Percentiles rank a stretch among this genome's conserved stretches.
Conservation (phyloP, 2,888 invertebrate genomes). For the Alloplasta piceator region DNA sequence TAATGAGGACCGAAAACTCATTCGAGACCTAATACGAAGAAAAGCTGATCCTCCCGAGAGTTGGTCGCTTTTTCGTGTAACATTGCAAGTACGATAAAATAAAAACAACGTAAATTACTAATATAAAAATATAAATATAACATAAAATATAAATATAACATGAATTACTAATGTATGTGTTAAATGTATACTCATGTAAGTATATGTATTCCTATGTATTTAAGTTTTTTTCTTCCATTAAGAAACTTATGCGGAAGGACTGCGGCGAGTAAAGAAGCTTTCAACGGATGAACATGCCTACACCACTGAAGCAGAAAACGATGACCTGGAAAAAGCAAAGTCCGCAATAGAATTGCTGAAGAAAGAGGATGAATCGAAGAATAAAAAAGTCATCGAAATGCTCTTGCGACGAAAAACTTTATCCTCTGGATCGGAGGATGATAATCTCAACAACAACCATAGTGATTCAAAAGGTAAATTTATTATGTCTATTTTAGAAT, state of each 20-base stretch:
- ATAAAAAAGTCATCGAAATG: neutral
- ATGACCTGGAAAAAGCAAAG: neutral
- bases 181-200: too few relatives aligned
- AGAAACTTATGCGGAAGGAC: slow-evolving; percentile 18
- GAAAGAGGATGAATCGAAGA: neutral
- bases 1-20: slow-evolving; percentile 19
- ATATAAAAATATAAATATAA: neutral
- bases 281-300: neutral
- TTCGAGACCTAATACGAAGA: slow-evolving; percentile 7
- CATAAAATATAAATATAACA: too few relatives aligned
- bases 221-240: neutral
- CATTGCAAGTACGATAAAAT: slow-evolving; percentile 12
- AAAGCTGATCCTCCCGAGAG: slow-evolving; percentile 7
- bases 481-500: slow-evolving; percentile 4
- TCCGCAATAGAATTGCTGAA: slow-evolving; percentile 6
- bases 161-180: too few relatives aligned
- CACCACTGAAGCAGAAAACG: slow-evolving; percentile 12
- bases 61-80: slow-evolving; percentile 19
- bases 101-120: neutral
- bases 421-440: slow-evolving; percentile 11
- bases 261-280: slow-evolving; percentile 5
- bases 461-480: slow-evolving; percentile 15
- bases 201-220: neutral
- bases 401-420: slow-evolving; percentile 7
- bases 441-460: neutral